Evolutionary conservation across 2,888 invertebrate genomes (phyloP).

Genomic region (Chymomyza caudatula): DNA sequence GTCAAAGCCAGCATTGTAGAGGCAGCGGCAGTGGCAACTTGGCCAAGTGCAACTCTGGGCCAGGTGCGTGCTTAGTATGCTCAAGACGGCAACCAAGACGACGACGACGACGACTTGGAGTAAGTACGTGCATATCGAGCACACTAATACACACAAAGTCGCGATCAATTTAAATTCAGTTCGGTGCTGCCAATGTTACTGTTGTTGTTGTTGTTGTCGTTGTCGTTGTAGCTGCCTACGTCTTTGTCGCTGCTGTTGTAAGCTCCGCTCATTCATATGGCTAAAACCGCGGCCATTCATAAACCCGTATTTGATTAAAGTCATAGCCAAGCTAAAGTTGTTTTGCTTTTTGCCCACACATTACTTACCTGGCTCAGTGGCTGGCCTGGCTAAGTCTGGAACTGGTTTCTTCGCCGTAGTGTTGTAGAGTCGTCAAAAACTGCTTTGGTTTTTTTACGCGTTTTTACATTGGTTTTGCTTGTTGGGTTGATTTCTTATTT

Average conservation of each 20-base stretch:
- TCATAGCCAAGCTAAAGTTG: neutral
- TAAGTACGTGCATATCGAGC: conserved; percentile 3
- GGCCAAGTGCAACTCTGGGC: conserved; percentile 32
- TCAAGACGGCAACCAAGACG: conserved; percentile 18
- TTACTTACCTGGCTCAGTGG: neutral
- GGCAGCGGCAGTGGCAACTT: conserved; percentile 3
- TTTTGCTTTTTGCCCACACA: neutral
- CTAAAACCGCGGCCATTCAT: conserved; percentile 50
- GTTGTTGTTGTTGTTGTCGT: neutral
- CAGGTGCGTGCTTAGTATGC: conserved; percentile 60
- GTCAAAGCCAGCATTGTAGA: conserved; percentile 12
- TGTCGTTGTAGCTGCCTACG: conserved; percentile 30
- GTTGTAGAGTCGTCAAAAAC: neutral
- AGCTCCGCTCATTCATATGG: neutral
- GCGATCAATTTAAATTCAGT: conserved; percentile 54
- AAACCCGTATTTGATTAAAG: conserved; percentile 57
- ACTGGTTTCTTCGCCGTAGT: conserved; percentile 23
- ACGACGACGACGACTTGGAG: neutral
- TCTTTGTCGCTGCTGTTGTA: conserved; percentile 28
- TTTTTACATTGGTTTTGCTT: neutral
- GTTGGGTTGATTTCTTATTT: conserved; percentile 38
- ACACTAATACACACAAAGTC: neutral
- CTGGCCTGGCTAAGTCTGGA: conserved; percentile 44
- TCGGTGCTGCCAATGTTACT: neutral
- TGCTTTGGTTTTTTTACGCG: neutral